Evolutionary conservation across 2,797 vertebrate genomes (phyloP), one percentile per base, ranked within the genome.

Genomic region (Pelobates cultripes): DNA sequence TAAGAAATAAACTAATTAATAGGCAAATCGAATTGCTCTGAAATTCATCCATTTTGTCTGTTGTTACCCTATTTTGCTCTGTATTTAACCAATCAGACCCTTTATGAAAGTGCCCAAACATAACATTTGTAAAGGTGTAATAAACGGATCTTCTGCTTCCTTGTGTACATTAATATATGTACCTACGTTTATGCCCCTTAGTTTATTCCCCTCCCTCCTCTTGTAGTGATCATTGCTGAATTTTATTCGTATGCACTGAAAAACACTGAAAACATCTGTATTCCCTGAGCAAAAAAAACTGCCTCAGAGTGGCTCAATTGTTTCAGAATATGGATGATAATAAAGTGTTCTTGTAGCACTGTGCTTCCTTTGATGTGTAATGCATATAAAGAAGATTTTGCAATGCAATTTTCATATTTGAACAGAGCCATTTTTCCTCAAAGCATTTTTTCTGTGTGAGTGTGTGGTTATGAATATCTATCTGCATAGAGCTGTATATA

Each of bases 341-440:
- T 64, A 64, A 64, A 64, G 17, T 64, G 61, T 64, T 64, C 61
- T 28, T 64, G 17, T 64, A 64, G 61, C 61, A 40, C 61, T 28
- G 6, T 40, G n/a, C 61, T 64, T 28, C 61, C 61, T 64, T 64
- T 64, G 61, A 64, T 64, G 61, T 64, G 61, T 64, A 64, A 64
- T 64, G 61, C 61, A 64, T 64, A 64, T 64, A 64, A 64, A 64
- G 61, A 64, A 28, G 61, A 64, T 64, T 64, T 64, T 64, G 61
- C n/a, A 64, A 64, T 64, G 61, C 61, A 64, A 64, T 64, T 64
- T 64, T 64, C 17, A 7, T 64, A 64, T 64, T 64, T 28, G 61
- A 64, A 64, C 61, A 64, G 61, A 64, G 61, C 17, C n/a, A 40
- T 64, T 64, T 64, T 64, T 64, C 61, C 61, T 64, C n/a, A 64